Base-by-base conservation (phyloP, 1,140 invertebrate species). In the Acromyrmex echinatior region DNA sequence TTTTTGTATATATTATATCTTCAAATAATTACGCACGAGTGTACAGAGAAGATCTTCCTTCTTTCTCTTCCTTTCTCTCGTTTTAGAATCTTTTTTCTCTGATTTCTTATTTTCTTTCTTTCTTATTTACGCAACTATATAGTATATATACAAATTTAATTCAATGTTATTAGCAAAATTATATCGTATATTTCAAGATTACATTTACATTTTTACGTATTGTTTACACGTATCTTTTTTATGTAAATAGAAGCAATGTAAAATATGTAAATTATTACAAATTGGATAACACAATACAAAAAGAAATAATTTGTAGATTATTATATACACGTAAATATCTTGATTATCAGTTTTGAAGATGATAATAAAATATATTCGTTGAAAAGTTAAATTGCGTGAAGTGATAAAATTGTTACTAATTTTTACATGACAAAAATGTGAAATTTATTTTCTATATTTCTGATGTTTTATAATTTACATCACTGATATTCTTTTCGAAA, bases 21-120 rank as follows among this genome's bases (percentile, higher is more conserved):
- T 90, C 84, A 58, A 81, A 87, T 88, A 91, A 79, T 90, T 90
- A 90, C 89, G 82, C 82, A 88, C 78, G 88, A 79, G 9, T 86
- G 81, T 70, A 68, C 89, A 88, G 49, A 90, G 81, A 71, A 60
- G 65, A 21, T 78, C 58, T 10, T 9, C 39, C 25, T 51, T 12
- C 51, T 58, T 35, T 68, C 14, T 68, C 0, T 66, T 39, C 18
- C 79, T 56, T 31, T 18, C 18, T 73, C 12, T 16, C 45, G 86
- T 25, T n/a, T 28, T 49, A 21, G 6, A 31, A 6, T 76, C 12
- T 16, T 58, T 9, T 25, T 39, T n/a, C 14, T 9, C 6, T 39
- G 35, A 39, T 21, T 25, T 53, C 16, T 73, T 16, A 14, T 3
- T 76, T n/a, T 25, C 25, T 49, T 39, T 39, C 35, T 39, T 39